phyloP scores from a whole-genome alignment of 2,113 vertebrate species.

The Hippopotamus amphibius region DNA sequence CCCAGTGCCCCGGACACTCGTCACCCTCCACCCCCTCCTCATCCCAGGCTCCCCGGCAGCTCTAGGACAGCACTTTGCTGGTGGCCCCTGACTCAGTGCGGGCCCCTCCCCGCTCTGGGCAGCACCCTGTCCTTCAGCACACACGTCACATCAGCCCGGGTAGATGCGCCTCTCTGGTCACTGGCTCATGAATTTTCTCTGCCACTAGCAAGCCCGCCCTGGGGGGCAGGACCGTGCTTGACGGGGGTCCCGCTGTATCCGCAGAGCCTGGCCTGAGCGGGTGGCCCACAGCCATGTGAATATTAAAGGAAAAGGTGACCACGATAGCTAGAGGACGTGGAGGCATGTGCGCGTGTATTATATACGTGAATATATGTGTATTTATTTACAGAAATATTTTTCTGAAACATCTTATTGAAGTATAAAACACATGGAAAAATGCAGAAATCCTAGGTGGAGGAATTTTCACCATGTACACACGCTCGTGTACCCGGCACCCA shows the following conservation, averaged over 20 bases:
- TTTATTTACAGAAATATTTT: not conserved
- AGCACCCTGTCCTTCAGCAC: not conserved
- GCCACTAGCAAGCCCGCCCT: no score
- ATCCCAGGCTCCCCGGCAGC: accelerated
- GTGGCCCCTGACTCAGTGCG: no score
- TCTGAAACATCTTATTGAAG: not conserved
- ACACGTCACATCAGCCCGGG: accelerated
- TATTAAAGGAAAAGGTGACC: no score
- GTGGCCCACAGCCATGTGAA: accelerated
- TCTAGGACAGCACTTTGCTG: not conserved
- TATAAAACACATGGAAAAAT: accelerated
- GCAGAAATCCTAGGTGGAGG: accelerated
- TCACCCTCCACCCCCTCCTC: not conserved
- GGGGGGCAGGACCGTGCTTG: not conserved
- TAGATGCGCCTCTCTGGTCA: not conserved
- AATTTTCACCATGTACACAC: not conserved
- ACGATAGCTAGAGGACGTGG: not conserved
- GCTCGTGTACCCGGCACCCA: not conserved
- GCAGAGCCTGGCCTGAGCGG: not conserved
- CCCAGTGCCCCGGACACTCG: not conserved
- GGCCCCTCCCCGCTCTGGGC: not conserved
- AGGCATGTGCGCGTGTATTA: not conserved
- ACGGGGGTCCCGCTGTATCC: not conserved
- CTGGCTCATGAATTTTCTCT: not conserved
- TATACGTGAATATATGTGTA: accelerated